A percentile compares a stretch with the other conserved stretches of the same genome.
phyloP scores from a whole-genome alignment of 2,888 invertebrate species.

The Penaeus monodon region DNA sequence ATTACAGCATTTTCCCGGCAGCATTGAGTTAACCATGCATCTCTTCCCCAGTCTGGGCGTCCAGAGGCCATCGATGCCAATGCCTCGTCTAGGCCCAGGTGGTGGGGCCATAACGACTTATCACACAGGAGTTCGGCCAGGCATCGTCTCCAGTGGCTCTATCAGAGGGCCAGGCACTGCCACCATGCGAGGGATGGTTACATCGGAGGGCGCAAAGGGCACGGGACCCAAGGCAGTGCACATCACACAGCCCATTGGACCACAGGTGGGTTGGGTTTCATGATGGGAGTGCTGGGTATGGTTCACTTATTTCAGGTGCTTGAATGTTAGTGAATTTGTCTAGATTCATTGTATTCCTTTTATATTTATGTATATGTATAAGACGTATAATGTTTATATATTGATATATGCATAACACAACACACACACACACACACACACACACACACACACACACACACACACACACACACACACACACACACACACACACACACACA shows the following conservation, averaged over 20 bases:
- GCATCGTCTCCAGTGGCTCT: slow-evolving; percentile 29
- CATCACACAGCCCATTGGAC: slow-evolving; percentile 52
- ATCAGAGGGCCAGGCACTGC: slow-evolving; percentile 41
- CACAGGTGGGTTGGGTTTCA: slow-evolving; percentile 41
- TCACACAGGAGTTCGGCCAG: slow-evolving; percentile 46
- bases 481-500: too few species aligned
- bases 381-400: background rate
- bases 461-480: too few species aligned
- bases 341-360: background rate
- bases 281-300: too few species aligned
- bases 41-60: slow-evolving; percentile 33
- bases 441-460: too few species aligned
- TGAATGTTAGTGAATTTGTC: background rate
- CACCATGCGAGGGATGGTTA: slow-evolving; percentile 42
- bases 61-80: slow-evolving; percentile 30
- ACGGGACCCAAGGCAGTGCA: slow-evolving; percentile 53
- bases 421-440: too few species aligned
- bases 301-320: background rate
- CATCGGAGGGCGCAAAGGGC: slow-evolving; percentile 28
- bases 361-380: slow-evolving; percentile 18
- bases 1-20: too few species aligned
- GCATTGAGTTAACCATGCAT: too few species aligned
- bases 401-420: background rate
- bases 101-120: slow-evolving; percentile 55
- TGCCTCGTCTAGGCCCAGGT: slow-evolving; percentile 31